These are phyloP conservation scores for Leptinotarsa haldemani DNA, from an alignment of 2,888 invertebrate genomes.

Conservation along the genomic window DNA sequence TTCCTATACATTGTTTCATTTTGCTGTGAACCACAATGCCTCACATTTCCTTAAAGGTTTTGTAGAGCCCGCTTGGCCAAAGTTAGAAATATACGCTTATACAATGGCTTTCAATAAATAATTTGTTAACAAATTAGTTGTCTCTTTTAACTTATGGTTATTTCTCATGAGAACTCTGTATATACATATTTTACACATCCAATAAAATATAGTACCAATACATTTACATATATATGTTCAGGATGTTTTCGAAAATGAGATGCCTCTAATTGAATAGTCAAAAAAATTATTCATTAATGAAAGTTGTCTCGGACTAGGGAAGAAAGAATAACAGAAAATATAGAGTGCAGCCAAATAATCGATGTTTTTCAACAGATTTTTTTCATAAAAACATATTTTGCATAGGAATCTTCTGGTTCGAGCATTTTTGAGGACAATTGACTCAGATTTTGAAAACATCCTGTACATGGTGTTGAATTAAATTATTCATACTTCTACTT, in stretches of 20 bases:
- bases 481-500: conserved; percentile 33
- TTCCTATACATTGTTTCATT: not conserved
- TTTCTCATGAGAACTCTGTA: conserved; percentile 45
- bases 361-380: too few species aligned
- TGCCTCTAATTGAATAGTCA: not conserved
- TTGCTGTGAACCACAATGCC: conserved; percentile 9
- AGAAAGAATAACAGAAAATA: too few species aligned
- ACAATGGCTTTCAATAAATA: conserved; percentile 31
- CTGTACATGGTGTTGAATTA: conserved; percentile 24
- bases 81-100: conserved; percentile 1
- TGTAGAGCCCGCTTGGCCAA: conserved; percentile 3
- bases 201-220: conserved; percentile 59
- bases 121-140: conserved; percentile 30
- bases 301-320: too few species aligned
- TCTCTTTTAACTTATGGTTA: conserved; percentile 10
- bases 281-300: too few species aligned
- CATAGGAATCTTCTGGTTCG: too few species aligned
- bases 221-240: conserved; percentile 47
- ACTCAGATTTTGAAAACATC: not conserved
- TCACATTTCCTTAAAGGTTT: conserved; percentile 12
- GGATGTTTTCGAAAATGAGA: conserved; percentile 22
- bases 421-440: too few species aligned
- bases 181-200: conserved; percentile 59
- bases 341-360: too few species aligned
- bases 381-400: too few species aligned